These are phyloP conservation scores for Myxocyprinus asiaticus DNA, from an alignment of 2,113 vertebrate genomes.

Conservation along the genomic window DNA sequence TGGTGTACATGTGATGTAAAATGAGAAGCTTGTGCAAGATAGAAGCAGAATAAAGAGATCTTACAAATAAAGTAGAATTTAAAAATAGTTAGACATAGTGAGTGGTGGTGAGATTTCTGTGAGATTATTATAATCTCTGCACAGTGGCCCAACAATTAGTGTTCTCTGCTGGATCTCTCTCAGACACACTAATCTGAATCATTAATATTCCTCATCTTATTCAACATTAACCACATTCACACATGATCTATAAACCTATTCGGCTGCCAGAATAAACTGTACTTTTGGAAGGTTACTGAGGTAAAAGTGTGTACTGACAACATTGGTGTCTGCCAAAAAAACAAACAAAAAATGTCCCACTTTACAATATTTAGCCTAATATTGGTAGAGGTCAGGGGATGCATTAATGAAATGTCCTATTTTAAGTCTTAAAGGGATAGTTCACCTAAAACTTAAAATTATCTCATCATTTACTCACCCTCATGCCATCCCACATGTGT, in stretches of 20 bases:
- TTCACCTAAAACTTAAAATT: too few relatives aligned
- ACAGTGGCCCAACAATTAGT: slow-evolving; percentile 63
- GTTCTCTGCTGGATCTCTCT: slow-evolving; percentile 49
- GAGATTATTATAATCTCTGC: slow-evolving; percentile 71
- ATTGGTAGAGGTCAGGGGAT: too few relatives aligned
- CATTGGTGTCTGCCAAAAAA: not conserved
- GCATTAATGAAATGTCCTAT: too few relatives aligned
- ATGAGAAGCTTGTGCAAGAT: too few relatives aligned
- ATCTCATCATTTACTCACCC: too few relatives aligned
- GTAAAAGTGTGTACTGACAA: not conserved
- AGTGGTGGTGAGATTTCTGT: not conserved
- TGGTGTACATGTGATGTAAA: too few relatives aligned
- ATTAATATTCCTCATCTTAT: slow-evolving; percentile 75
- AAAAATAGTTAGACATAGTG: too few relatives aligned
- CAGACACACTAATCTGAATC: slow-evolving; percentile 66
- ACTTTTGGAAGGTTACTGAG: not conserved
- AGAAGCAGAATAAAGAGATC: too few relatives aligned
- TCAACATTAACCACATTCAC: slow-evolving; percentile 43
- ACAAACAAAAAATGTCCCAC: not conserved
- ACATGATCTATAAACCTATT: not conserved
- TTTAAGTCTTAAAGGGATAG: too few relatives aligned
- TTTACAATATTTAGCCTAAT: not conserved
- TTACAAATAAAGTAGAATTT: not conserved
- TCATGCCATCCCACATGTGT: too few relatives aligned
- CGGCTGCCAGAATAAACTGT: not conserved